These are phyloP conservation scores for Pecten maximus DNA, from an alignment of 2,888 invertebrate genomes.

Conservation along the genomic window DNA sequence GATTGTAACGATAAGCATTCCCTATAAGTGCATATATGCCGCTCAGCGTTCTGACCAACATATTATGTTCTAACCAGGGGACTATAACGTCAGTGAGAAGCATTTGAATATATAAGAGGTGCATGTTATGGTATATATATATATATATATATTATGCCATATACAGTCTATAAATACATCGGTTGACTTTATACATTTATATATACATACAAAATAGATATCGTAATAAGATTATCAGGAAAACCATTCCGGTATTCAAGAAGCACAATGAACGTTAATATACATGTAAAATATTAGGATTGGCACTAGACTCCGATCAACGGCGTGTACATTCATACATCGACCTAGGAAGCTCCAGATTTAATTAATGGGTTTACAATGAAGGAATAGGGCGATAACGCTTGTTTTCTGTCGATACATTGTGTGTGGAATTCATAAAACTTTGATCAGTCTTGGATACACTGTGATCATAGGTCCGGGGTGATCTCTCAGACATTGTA, in stretches of 20 bases:
- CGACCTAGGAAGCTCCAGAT: neutral
- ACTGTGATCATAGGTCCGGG: neutral
- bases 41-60: neutral
- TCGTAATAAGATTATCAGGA: neutral
- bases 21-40: neutral
- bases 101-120: neutral
- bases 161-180: neutral
- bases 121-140: neutral
- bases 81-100: neutral
- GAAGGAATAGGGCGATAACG: conserved; percentile 8
- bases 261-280: neutral
- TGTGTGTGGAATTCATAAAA: conserved; percentile 18
- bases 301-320: neutral
- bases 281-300: neutral
- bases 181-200: neutral
- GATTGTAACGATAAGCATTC: neutral
- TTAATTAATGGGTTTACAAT: neutral
- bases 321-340: neutral
- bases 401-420: conserved; percentile 26
- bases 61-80: neutral
- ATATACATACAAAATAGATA: neutral
- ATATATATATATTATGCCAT: neutral
- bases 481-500: neutral
- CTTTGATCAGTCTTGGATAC: neutral
- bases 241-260: neutral